phyloP scores from a whole-genome alignment of 2,113 vertebrate genomes.

The Pterocles orientalis region DNA sequence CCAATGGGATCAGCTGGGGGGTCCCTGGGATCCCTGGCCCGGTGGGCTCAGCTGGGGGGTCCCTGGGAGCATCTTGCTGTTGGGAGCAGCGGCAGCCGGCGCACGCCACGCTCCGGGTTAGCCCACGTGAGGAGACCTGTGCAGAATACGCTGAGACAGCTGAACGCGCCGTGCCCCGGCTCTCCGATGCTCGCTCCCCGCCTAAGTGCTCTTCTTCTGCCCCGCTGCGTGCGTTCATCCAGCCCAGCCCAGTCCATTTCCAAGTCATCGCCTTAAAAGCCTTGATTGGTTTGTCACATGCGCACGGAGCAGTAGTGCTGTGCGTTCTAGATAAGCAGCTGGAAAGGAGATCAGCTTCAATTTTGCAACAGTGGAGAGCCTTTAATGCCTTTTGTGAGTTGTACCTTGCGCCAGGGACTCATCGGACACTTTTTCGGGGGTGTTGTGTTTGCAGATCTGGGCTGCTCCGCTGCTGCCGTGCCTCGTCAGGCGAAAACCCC shows the following conservation, averaged over 20 bases:
- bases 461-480: rapidly evolving
- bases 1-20: too few relatives aligned
- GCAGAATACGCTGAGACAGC: background rate
- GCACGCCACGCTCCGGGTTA: background rate
- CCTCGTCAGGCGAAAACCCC: rapidly evolving
- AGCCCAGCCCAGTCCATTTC: background rate
- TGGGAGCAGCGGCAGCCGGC: rapidly evolving
- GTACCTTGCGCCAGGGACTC: background rate
- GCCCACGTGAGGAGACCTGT: rapidly evolving
- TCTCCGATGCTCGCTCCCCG: background rate
- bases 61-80: background rate
- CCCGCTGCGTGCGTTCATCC: background rate
- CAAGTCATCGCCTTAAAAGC: background rate
- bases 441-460: background rate
- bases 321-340: background rate
- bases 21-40: too few relatives aligned
- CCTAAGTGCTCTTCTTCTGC: background rate
- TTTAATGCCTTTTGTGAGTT: background rate
- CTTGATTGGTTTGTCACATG: background rate
- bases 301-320: background rate
- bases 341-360: background rate
- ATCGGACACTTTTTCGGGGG: rapidly evolving
- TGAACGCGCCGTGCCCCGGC: rapidly evolving
- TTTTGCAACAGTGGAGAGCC: background rate
- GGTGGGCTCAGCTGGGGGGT: background rate